Percentiles rank a stretch among this genome's conserved stretches.
Evolutionary conservation across 2,888 invertebrate species (phyloP).

Genomic region (Diaperis boleti): DNA sequence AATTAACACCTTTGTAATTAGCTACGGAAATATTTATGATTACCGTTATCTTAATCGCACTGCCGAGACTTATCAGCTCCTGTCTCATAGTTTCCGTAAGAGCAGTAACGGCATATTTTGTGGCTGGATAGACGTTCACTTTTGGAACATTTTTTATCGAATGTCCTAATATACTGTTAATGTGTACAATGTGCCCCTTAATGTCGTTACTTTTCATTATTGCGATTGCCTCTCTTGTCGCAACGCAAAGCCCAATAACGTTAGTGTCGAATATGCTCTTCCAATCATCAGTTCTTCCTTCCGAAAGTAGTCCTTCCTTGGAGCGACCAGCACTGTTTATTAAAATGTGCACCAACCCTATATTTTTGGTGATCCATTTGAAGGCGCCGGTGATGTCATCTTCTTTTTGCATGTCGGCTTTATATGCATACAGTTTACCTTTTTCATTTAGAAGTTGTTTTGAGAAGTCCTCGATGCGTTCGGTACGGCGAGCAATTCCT

Average conservation of each 20-base stretch:
- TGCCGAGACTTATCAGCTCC: conserved; percentile 31
- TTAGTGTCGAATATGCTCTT: conserved; percentile 40
- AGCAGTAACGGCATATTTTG: conserved; percentile 43
- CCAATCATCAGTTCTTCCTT: conserved; percentile 39
- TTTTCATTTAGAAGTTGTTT: conserved; percentile 37
- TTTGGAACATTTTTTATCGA: conserved; percentile 23
- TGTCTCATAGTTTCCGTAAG: conserved; percentile 42
- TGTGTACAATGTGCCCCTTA: conserved; percentile 45
- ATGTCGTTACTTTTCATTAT: conserved; percentile 41
- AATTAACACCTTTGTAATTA: no score
- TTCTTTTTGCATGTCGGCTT: conserved; percentile 47
- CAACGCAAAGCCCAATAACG: conserved; percentile 40
- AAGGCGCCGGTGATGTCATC: conserved; percentile 48
- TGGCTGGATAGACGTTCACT: conserved; percentile 42
- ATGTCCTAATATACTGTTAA: conserved; percentile 43
- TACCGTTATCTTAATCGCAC: conserved; percentile 42
- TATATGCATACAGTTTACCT: conserved; percentile 44
- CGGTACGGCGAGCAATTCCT: conserved; percentile 16
- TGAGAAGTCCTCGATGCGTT: conserved; percentile 43
- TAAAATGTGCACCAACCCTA: conserved; percentile 49
- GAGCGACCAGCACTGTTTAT: conserved; percentile 50
- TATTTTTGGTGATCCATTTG: conserved; percentile 46
- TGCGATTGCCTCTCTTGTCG: conserved; percentile 43
- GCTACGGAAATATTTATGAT: no score
- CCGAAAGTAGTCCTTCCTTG: conserved; percentile 26